Evolutionary conservation across 2,113 vertebrate genomes (phyloP).

Genomic region (Poicephalus gulielmi): DNA sequence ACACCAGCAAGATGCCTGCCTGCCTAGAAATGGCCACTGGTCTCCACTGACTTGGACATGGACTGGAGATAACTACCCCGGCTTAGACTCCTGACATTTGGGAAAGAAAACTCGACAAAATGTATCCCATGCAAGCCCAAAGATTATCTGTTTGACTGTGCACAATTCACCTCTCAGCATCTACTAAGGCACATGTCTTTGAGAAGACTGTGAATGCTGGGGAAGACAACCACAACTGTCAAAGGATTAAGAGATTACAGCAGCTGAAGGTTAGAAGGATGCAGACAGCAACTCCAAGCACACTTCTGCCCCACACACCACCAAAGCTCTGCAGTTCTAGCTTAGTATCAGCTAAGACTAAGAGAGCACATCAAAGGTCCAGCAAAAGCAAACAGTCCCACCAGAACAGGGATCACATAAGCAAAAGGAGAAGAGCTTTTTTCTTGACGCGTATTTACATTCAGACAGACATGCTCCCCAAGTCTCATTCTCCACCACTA

Average conservation of each 20-base stretch:
- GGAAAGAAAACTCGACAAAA: neutral
- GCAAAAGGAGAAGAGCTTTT: neutral
- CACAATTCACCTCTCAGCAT: neutral
- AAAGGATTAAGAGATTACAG: neutral
- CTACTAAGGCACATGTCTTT: fast-evolving
- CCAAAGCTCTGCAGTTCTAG: neutral
- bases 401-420: fast-evolving
- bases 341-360: neutral
- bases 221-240: neutral
- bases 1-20: neutral
- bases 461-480: neutral
- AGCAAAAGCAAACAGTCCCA: neutral
- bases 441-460: neutral
- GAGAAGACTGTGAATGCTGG: fast-evolving
- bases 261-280: neutral
- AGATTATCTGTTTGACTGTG: neutral
- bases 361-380: neutral
- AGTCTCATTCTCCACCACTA: neutral
- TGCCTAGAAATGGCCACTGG: neutral
- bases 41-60: neutral
- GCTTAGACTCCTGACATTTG: neutral
- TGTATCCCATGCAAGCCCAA: fast-evolving
- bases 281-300: neutral
- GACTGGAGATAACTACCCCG: neutral
- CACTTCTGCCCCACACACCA: neutral